phyloP scores from a whole-genome alignment of 1,140 invertebrate species.

The Archivesica marissinica region DNA sequence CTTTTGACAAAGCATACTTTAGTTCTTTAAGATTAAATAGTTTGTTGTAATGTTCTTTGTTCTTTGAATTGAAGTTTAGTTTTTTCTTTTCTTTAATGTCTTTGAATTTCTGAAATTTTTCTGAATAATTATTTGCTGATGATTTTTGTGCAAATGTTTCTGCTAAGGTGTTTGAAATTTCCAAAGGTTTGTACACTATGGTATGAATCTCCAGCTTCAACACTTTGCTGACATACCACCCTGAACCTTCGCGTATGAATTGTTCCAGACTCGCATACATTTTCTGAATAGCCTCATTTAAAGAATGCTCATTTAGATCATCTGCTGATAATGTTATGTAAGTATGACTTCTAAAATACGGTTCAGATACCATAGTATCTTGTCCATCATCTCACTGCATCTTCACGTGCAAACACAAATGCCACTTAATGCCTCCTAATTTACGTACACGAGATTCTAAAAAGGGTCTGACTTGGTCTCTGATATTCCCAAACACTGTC shows the following conservation, averaged over 20 bases:
- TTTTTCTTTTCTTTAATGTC: too few species aligned
- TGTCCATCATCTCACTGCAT: slow-evolving; percentile 22
- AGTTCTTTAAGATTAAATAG: too few species aligned
- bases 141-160: too few species aligned
- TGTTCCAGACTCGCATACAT: slow-evolving; percentile 39
- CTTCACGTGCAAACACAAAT: slow-evolving; percentile 36
- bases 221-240: slow-evolving; percentile 40
- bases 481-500: slow-evolving; percentile 26
- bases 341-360: slow-evolving; percentile 38
- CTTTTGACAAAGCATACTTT: too few species aligned
- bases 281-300: slow-evolving; percentile 44
- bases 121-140: too few species aligned
- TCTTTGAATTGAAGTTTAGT: too few species aligned
- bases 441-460: slow-evolving; percentile 5
- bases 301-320: slow-evolving; percentile 29
- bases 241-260: slow-evolving; percentile 22
- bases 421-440: slow-evolving; percentile 42
- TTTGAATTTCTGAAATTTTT: too few species aligned
- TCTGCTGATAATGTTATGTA: slow-evolving; percentile 25
- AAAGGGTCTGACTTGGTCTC: slow-evolving; percentile 17
- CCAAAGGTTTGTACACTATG: slow-evolving; percentile 21
- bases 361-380: not conserved
- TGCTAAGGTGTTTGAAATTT: too few species aligned
- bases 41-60: too few species aligned
- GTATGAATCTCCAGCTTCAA: slow-evolving; percentile 36